These are phyloP conservation scores for Dromaius novaehollandiae DNA, from an alignment of 2,113 vertebrate genomes.

Conservation along the genomic window DNA sequence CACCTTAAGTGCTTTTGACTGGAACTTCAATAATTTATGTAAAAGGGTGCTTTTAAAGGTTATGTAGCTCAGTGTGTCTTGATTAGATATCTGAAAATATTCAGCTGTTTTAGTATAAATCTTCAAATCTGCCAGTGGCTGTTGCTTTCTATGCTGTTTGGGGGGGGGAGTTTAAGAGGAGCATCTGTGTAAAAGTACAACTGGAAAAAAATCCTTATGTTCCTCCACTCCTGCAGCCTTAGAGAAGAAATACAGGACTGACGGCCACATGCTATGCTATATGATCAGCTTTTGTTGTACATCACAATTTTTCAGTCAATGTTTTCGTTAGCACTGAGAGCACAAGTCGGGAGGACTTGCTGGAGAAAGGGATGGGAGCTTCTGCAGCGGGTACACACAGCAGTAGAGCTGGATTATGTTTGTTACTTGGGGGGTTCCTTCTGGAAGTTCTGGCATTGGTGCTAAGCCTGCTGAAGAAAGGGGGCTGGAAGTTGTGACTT, in stretches of 20 bases:
- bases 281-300: background rate
- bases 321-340: background rate
- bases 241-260: background rate
- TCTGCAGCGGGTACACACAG: background rate
- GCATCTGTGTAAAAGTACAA: background rate
- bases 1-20: constrained; percentile 50
- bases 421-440: background rate
- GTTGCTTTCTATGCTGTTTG: background rate
- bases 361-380: background rate
- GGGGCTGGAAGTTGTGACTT: background rate
- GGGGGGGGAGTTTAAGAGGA: background rate
- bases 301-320: background rate
- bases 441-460: background rate
- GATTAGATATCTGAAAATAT: background rate
- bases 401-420: background rate
- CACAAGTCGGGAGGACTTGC: background rate
- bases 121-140: background rate
- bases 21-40: background rate
- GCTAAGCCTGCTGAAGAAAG: background rate
- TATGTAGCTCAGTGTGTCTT: constrained; percentile 27
- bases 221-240: background rate
- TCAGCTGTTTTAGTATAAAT: background rate
- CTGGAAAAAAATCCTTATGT: background rate
- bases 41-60: constrained; percentile 51
- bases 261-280: background rate